A percentile compares a stretch with the other conserved stretches of the same genome.
Evolutionary conservation across 2,888 invertebrate genomes (phyloP).

Genomic region (Acanthosepion lycidas): DNA sequence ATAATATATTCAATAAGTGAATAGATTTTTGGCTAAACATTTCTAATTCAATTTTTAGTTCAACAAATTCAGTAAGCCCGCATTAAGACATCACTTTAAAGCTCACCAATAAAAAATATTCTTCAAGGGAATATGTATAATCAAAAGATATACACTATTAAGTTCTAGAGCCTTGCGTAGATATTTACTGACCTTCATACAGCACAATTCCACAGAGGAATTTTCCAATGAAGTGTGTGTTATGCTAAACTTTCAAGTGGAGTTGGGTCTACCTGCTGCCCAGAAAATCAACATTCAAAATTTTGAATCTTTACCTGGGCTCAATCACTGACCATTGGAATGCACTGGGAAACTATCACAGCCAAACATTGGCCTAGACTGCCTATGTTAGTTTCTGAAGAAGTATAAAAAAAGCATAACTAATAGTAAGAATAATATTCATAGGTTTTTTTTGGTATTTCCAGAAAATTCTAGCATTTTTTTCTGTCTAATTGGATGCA

Average conservation of each 20-base stretch:
- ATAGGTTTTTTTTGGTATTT: neutral
- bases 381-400: neutral
- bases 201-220: neutral
- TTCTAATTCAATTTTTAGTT: neutral
- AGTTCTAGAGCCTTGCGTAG: too few relatives aligned
- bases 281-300: neutral
- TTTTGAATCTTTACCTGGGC: neutral
- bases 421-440: neutral
- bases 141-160: too few relatives aligned
- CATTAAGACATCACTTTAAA: neutral
- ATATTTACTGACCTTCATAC: neutral
- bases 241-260: neutral
- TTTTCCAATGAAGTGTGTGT: neutral
- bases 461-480: neutral
- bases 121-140: too few relatives aligned
- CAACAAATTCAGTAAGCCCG: neutral
- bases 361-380: too few relatives aligned
- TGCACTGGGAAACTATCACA: too few relatives aligned
- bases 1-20: neutral
- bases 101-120: too few relatives aligned
- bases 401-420: neutral
- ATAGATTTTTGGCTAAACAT: neutral
- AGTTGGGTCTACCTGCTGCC: neutral
- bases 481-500: neutral
- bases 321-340: too few relatives aligned